Conservation (phyloP, 1,140 invertebrate species). For the Chrysopa pallens region DNA sequence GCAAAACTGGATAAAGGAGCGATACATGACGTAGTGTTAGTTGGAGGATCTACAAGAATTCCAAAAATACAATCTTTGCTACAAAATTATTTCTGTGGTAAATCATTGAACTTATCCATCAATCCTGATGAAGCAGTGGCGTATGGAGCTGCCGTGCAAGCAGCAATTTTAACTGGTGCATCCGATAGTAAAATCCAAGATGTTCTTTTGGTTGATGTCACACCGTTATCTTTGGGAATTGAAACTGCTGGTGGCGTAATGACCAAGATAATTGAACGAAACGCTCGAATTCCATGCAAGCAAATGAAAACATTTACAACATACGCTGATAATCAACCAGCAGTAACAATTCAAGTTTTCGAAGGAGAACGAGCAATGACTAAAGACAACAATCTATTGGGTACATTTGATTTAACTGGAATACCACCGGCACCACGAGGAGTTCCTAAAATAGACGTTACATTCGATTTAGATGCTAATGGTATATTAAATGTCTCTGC, state of each 20-base stretch:
- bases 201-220: slow-evolving; percentile 52
- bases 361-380: slow-evolving; percentile 68
- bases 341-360: slow-evolving; percentile 55
- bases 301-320: slow-evolving; percentile 46
- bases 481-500: slow-evolving; percentile 43
- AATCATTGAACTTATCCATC: slow-evolving; percentile 42
- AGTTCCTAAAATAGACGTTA: slow-evolving; percentile 41
- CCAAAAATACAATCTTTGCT: slow-evolving; percentile 41
- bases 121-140: slow-evolving; percentile 49
- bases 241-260: slow-evolving; percentile 47
- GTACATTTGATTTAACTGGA: slow-evolving; percentile 45
- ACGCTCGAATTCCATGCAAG: slow-evolving; percentile 45
- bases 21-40: slow-evolving; percentile 62
- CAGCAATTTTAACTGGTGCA: slow-evolving; percentile 39
- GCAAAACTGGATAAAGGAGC: slow-evolving; percentile 50
- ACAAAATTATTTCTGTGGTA: slow-evolving; percentile 42
- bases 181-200: slow-evolving; percentile 40
- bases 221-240: slow-evolving; percentile 45
- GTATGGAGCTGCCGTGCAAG: slow-evolving; percentile 45
- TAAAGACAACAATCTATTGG: slow-evolving; percentile 59
- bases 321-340: slow-evolving; percentile 50
- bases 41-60: slow-evolving; percentile 60
- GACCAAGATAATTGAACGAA: slow-evolving; percentile 44
- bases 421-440: slow-evolving; percentile 32
- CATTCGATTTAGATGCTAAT: slow-evolving; percentile 39